Base-by-base conservation (phyloP, 2,888 invertebrate species). In the Hirtodrosophila trivittata region DNA sequence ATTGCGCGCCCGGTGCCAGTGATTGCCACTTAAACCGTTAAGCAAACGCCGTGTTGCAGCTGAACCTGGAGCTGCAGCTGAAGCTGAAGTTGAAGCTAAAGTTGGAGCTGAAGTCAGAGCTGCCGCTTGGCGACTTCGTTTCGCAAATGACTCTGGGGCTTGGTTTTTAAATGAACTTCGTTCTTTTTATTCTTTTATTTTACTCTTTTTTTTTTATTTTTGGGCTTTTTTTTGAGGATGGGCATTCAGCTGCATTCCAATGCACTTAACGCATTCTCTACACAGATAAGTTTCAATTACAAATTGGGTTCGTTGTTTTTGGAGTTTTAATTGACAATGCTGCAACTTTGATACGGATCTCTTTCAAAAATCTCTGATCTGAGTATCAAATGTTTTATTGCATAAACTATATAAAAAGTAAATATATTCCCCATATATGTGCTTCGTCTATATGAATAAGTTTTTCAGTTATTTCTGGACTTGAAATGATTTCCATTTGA, bases 1-100 rank as follows among this genome's bases (percentile, higher is more conserved):
- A 83, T 70, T 75, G 78, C 49, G 60, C 55, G 67, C 57, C 68
- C 66, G 80, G 73, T 80, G 82, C 82, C 71, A 78, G 70, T 82
- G 78, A 78, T 78, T 78, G 80, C 83, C 80, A 83, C 80, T 83
- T 82, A 80, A 83, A 77, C 80, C 80, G 83, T 81, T 80, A 81
- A 81, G 83, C 80, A 81, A 83, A 81, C 77, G 77, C 80, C 77
- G 77, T 57, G 58, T 50, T 49, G 51, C 38, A 10, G 52, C 51
- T 45, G 55, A 38, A 18, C 21, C 12, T 49, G 32, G 25, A 32
- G 49, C 18, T 47, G 55, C 46, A 43, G 18, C 18, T 3, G 18
- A 2, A 21, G 5, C 18, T 49, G 51, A 37, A 10, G 52, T 52
- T 45, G 55, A 38, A 18, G 14, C 12, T 49, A 26, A 25, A 32